Percentiles rank a stretch among this genome's conserved stretches.
Evolutionary conservation across 2,113 vertebrate genomes (phyloP).

Genomic region (Brachyhypopomus gauderio): DNA sequence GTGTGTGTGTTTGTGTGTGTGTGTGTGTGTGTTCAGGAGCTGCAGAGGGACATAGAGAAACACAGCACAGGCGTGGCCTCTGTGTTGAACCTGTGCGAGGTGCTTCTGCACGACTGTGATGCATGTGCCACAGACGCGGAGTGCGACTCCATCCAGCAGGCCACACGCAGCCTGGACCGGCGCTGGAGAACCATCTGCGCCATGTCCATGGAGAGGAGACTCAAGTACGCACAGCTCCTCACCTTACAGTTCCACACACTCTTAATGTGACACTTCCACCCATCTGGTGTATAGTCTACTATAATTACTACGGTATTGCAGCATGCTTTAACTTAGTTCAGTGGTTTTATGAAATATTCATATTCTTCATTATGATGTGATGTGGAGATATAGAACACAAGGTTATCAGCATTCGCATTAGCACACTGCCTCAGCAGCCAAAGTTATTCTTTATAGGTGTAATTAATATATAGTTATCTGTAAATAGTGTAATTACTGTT

Average conservation of each 20-base stretch:
- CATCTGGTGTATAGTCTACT: too few species aligned
- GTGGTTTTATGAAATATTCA: background rate
- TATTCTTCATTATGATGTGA: background rate
- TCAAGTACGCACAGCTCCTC: conserved; percentile 78
- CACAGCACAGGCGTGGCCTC: conserved; percentile 96
- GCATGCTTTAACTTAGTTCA: too few species aligned
- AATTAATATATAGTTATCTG: background rate
- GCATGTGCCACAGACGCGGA: conserved; percentile 93
- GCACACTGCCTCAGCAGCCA: background rate
- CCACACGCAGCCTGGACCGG: conserved; percentile 90
- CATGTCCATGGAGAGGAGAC: conserved; percentile 93
- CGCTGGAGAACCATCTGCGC: conserved; percentile 97
- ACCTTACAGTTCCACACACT: background rate
- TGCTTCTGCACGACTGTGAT: conserved; percentile 95
- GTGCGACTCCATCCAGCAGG: conserved; percentile 96
- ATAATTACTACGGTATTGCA: too few species aligned
- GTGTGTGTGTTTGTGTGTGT: background rate
- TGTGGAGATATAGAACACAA: background rate
- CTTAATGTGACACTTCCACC: too few species aligned
- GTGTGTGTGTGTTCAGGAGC: conserved; percentile 75
- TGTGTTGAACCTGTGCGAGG: conserved; percentile 95
- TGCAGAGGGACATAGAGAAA: conserved; percentile 96
- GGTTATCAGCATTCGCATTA: background rate
- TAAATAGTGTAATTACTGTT: background rate
- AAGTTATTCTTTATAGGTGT: too few species aligned